Percentiles rank a stretch among this genome's conserved stretches.
phyloP scores from a whole-genome alignment of 2,113 vertebrate species.

The Chloroceryle aenea region DNA sequence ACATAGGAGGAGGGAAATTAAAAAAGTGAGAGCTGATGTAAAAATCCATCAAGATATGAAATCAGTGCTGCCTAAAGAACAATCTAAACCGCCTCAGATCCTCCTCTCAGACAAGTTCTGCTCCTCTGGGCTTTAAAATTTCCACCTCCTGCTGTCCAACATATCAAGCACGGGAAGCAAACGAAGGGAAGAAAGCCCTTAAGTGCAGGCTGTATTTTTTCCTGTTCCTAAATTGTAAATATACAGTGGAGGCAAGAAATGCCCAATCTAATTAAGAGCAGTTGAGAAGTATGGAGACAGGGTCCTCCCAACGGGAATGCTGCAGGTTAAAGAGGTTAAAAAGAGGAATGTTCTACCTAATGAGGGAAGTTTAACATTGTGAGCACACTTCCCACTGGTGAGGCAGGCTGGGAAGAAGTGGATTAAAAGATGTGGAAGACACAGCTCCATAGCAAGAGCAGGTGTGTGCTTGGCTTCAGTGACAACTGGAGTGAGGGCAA shows the following conservation, averaged over 20 bases:
- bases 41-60: slow-evolving; percentile 40
- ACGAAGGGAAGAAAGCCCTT: slow-evolving; percentile 24
- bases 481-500: rapidly evolving
- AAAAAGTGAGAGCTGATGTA: not conserved
- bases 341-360: slow-evolving; percentile 76
- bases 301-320: slow-evolving; percentile 70
- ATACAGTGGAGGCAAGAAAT: slow-evolving; percentile 70
- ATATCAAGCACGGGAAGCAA: slow-evolving; percentile 29
- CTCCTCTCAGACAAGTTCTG: slow-evolving; percentile 19
- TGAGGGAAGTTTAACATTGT: slow-evolving; percentile 47
- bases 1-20: not conserved
- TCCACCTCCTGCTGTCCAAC: slow-evolving; percentile 48
- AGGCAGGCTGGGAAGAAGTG: slow-evolving; percentile 18
- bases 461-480: not conserved
- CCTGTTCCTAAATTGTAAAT: slow-evolving; percentile 72
- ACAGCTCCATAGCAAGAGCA: not conserved
- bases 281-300: slow-evolving; percentile 71
- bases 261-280: slow-evolving; percentile 72
- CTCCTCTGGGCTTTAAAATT: slow-evolving; percentile 42
- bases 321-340: slow-evolving; percentile 74
- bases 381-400: slow-evolving; percentile 5
- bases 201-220: slow-evolving; percentile 55
- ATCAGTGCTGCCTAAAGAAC: not conserved
- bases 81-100: not conserved
- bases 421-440: not conserved